Percentiles rank a stretch among this genome's conserved stretches.
Conservation (phyloP, 2,888 invertebrate species). For the Epiblema foenella region DNA sequence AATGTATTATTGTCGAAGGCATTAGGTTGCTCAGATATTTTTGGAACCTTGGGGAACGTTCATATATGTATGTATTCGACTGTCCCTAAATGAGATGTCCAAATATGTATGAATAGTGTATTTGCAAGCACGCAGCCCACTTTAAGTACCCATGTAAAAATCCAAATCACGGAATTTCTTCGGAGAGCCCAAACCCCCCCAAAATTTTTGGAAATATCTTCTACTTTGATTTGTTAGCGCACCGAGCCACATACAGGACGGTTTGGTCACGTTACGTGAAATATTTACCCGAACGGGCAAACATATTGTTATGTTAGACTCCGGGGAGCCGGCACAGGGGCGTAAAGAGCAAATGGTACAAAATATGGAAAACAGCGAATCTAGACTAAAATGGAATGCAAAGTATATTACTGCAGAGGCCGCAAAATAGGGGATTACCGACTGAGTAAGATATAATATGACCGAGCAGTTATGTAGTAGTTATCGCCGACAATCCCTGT, state of each 20-base stretch:
- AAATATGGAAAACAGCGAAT: not conserved
- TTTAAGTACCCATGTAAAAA: not conserved
- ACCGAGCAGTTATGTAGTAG: no score
- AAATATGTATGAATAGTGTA: not conserved
- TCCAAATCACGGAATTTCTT: not conserved
- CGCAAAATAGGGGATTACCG: no score
- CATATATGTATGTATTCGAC: no score
- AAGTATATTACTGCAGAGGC: no score
- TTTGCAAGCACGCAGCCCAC: not conserved
- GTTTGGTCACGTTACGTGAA: not conserved
- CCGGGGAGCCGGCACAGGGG: constrained; percentile 4
- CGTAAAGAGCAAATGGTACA: constrained; percentile 13
- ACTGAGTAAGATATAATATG: no score
- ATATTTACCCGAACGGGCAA: constrained; percentile 19
- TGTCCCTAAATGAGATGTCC: no score
- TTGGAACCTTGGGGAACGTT: no score
- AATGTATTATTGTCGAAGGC: no score
- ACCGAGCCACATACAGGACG: not conserved
- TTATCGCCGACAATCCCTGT: no score
- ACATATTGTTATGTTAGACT: constrained; percentile 18
- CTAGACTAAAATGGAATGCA: not conserved
- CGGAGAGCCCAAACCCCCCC: no score
- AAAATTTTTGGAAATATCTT: not conserved
- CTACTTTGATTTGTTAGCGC: not conserved
- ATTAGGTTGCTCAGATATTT: no score